phyloP scores from a whole-genome alignment of 2,113 vertebrate species.

The Sphyrna mokarran region DNA sequence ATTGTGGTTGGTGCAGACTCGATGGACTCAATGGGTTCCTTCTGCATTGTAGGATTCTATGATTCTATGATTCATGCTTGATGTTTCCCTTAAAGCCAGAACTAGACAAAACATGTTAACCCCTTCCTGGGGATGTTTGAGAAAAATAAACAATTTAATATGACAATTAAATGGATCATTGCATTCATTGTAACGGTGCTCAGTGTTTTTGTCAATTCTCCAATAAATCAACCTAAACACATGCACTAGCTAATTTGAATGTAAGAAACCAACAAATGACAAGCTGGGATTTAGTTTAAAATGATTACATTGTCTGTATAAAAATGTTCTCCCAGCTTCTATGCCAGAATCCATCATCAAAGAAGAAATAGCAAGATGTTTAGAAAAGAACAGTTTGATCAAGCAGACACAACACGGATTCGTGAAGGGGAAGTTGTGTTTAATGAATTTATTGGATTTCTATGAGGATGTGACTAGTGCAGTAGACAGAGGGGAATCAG shows the following conservation, averaged over 20 bases:
- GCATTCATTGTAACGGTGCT: background rate
- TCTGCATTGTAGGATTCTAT: too few relatives aligned
- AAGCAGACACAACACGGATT: too few relatives aligned
- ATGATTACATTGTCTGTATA: background rate
- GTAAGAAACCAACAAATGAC: background rate
- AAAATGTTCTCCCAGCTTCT: background rate
- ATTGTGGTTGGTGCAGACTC: too few relatives aligned
- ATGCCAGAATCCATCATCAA: too few relatives aligned
- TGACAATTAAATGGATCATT: background rate
- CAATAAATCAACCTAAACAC: background rate
- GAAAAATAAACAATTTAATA: background rate
- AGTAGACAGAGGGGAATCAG: too few relatives aligned
- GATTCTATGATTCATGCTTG: background rate
- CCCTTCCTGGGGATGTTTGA: background rate
- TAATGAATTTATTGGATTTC: too few relatives aligned
- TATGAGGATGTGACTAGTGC: too few relatives aligned
- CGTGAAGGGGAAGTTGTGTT: too few relatives aligned
- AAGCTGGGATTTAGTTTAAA: background rate
- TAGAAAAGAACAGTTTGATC: too few relatives aligned
- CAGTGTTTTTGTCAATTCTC: background rate
- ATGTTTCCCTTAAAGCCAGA: background rate
- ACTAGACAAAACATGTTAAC: background rate
- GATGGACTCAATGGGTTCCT: too few relatives aligned
- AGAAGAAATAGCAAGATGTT: too few relatives aligned
- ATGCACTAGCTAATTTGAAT: background rate